These are phyloP conservation scores for Zygaena filipendulae DNA, from an alignment of 2,888 invertebrate species.

Conservation along the genomic window DNA sequence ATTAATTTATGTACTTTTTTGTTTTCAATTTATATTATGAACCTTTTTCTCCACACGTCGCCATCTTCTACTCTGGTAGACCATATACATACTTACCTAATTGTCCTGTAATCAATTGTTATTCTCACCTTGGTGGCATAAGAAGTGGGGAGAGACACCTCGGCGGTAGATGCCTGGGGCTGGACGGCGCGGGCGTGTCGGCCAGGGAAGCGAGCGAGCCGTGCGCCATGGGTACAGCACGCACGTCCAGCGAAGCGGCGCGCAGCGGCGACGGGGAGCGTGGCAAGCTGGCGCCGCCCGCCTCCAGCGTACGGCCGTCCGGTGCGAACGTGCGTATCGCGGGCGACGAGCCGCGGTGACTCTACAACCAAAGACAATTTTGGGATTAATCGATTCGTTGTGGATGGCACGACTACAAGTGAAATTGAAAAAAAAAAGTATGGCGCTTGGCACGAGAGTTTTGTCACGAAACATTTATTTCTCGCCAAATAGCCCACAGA, in stretches of 20 bases:
- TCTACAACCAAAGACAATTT: slow-evolving; percentile 40
- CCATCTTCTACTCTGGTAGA: too few relatives aligned
- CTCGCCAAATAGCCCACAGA: too few relatives aligned
- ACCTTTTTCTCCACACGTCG: too few relatives aligned
- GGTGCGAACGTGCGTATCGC: slow-evolving; percentile 87
- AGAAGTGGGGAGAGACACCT: slow-evolving; percentile 81
- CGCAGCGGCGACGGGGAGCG: slow-evolving; percentile 83
- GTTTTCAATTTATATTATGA: too few relatives aligned
- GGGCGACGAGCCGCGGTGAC: slow-evolving; percentile 84
- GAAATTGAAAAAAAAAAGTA: too few relatives aligned
- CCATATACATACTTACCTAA: too few relatives aligned
- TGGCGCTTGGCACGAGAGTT: too few relatives aligned
- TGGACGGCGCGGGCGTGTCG: slow-evolving; percentile 53
- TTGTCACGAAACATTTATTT: too few relatives aligned
- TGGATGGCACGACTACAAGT: too few relatives aligned
- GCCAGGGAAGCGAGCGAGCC: slow-evolving; percentile 76
- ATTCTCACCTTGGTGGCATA: slow-evolving; percentile 78
- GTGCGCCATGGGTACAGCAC: slow-evolving; percentile 78
- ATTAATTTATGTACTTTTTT: too few relatives aligned
- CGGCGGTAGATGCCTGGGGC: slow-evolving; percentile 53
- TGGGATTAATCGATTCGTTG: too few relatives aligned
- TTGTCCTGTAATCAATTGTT: too few relatives aligned
- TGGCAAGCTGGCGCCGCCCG: slow-evolving; percentile 67
- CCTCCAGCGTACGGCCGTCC: slow-evolving; percentile 75
- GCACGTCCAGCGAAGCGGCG: slow-evolving; percentile 80